Evolutionary conservation across 2,113 vertebrate genomes (phyloP), one percentile per base, ranked within the genome.

Genomic region (Cyprinodon tularosa): DNA sequence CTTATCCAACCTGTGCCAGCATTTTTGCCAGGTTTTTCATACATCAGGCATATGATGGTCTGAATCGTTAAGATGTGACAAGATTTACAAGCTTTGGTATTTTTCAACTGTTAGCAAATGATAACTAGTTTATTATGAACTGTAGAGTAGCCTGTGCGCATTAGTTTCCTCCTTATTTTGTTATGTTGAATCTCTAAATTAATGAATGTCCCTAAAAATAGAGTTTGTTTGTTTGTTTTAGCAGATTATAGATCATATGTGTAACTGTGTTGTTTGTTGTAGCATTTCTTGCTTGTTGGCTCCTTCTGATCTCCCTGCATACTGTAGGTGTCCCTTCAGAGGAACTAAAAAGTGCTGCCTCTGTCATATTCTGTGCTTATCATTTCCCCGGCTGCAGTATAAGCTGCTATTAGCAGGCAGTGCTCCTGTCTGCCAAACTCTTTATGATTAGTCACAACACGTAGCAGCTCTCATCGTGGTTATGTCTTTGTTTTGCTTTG

Each of bases 361-460:
- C 7, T 14, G 6, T 57, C 8, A 8, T 57, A 57, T 57, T n/a
- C 17, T 9, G 50, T 50, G 13, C 48, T 50, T 20, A 57, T 57
- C 50, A 20, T 57, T 57, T 57, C n/a, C 50, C 50, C 78, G 75
- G 76, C 68, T 66, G 72, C 69, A 66, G 39, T 66, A 65, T 67
- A 0, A 68, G 50, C 72, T 45, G 17, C 44, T 60, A 50, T 71
- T 36, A 76, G 70, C 57, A 61, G 61, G 64, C 62, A 22, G 67
- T 70, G 13, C 79, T 77, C 67, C 69, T 80, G 77, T 29, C 29
- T 29, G 50, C 62, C 63, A 73, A 36, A 68, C 72, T 61, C 72
- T 68, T 74, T 80, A 79, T 9, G 71, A 75, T 60, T 1, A 68
- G 60, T 38, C 38, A 10, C 45, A 70, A 71, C 53, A 7, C 50